phyloP scores from a whole-genome alignment of 2,888 invertebrate genomes.

The Atherix ibis region DNA sequence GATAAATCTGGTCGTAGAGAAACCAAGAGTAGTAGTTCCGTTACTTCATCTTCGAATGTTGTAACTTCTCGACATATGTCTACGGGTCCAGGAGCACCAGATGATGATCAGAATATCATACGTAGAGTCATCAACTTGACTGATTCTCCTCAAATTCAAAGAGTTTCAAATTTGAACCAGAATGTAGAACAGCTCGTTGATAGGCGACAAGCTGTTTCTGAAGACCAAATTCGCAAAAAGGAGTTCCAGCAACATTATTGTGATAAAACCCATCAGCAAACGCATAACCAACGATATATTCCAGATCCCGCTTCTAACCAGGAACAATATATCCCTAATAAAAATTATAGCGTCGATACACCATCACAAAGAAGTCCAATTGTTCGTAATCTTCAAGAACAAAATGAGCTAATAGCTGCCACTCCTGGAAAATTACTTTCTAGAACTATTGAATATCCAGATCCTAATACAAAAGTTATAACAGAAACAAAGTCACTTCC shows the following conservation, averaged over 20 bases:
- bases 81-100: constrained; percentile 15
- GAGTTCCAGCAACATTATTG: constrained; percentile 16
- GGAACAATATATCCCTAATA: constrained; percentile 1
- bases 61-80: constrained; percentile 22
- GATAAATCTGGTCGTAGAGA: constrained; percentile 33
- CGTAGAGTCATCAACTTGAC: constrained; percentile 1
- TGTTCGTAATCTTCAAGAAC: constrained; percentile 6
- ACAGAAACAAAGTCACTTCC: constrained; percentile 50
- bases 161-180: background rate
- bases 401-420: constrained; percentile 14
- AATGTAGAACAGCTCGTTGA: background rate
- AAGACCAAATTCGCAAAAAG: constrained; percentile 25
- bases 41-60: constrained; percentile 25
- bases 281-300: constrained; percentile 13
- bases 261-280: constrained; percentile 26
- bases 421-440: constrained; percentile 38
- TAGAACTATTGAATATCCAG: constrained; percentile 43
- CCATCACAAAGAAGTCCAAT: constrained; percentile 1
- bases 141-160: background rate
- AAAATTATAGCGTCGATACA: background rate
- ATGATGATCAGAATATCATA: constrained; percentile 11
- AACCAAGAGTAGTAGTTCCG: constrained; percentile 26
- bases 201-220: constrained; percentile 15
- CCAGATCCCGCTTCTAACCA: constrained; percentile 6
- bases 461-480: constrained; percentile 48